Base-by-base conservation (phyloP, 2,113 vertebrate species). In the Spea multiplicata region DNA sequence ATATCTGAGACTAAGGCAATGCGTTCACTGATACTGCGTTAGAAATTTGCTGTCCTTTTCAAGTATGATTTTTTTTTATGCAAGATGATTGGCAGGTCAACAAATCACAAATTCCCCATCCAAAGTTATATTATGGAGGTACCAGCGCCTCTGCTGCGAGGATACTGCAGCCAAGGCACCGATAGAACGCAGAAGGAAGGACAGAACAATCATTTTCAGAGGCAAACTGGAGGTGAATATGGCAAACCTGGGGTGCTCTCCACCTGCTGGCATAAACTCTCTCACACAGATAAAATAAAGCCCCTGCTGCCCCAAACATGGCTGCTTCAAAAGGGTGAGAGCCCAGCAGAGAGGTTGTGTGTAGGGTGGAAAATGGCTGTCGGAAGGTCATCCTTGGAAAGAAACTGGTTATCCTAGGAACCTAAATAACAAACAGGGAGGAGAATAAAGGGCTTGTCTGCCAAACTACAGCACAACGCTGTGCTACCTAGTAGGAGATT, bases 171-270 rank as follows among this genome's bases (percentile, higher is more conserved):
- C 64, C 85, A 81, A 90, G 85, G 83, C 84, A 86, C 86, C 87
- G 84, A 83, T 87, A 82, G n/a, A n/a, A 73, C 52, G 81, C 78
- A 86, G 81, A 84, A 85, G 85, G 85, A 86, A 86, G 81, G 84
- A 80, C 87, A 81, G 81, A 83, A 85, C 84, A 13, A 67, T 79
- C n/a, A 66, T 59, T 48, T 87, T 86, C 88, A 89, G 89, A 89
- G 81, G 87, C 86, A 87, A 89, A 87, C 74, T 76, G 59, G 78
- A 82, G 69, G 73, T 86, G 84, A 88, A 91, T 87, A 86, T 91
- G 83, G 94, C 95, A 95, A 96, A 96, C 95, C 95, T 96, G 92
- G 87, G 88, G 10, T 82, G 84, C 88, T 88, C 90, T 92, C 92
- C 91, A 91, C 90, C 89, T 91, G 91, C 88, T 90, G 91, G 86